Conservation (phyloP, 2,888 invertebrate species). For the Troglohyphantes excavatus region DNA sequence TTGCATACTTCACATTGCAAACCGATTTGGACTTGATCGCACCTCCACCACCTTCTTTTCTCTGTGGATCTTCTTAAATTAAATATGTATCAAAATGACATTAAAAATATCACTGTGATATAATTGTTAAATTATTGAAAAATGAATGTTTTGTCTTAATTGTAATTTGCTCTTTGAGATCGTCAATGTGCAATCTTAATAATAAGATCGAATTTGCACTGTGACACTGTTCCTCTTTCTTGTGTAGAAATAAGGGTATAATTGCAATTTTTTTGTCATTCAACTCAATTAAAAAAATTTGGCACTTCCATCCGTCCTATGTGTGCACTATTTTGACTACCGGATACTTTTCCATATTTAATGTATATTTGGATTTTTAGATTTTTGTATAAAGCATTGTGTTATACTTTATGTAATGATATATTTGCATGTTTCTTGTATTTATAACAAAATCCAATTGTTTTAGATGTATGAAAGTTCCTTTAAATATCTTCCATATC, state of each 20-base stretch:
- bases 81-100: no score
- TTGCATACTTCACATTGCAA: no score
- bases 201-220: background rate
- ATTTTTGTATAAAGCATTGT: conserved; percentile 37
- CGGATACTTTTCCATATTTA: conserved; percentile 30
- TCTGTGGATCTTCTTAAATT: no score
- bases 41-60: no score
- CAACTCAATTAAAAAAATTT: conserved; percentile 27
- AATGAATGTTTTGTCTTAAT: conserved; percentile 13
- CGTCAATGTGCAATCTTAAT: conserved; percentile 30
- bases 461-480: conserved; percentile 42
- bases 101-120: conserved; percentile 46
- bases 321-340: conserved; percentile 55
- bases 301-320: conserved; percentile 73
- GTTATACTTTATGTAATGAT: conserved; percentile 41
- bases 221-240: conserved; percentile 50
- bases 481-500: conserved; percentile 32
- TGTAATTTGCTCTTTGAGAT: conserved; percentile 34
- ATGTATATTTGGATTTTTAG: conserved; percentile 17
- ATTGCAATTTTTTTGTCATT: conserved; percentile 34
- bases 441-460: conserved; percentile 12
- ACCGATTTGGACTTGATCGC: no score
- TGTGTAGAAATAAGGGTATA: conserved; percentile 24
- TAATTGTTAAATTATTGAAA: conserved; percentile 19
- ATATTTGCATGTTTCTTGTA: conserved; percentile 38